Evolutionary conservation across 2,113 vertebrate species (phyloP).

Genomic region (Acrocephalus kingi): DNA sequence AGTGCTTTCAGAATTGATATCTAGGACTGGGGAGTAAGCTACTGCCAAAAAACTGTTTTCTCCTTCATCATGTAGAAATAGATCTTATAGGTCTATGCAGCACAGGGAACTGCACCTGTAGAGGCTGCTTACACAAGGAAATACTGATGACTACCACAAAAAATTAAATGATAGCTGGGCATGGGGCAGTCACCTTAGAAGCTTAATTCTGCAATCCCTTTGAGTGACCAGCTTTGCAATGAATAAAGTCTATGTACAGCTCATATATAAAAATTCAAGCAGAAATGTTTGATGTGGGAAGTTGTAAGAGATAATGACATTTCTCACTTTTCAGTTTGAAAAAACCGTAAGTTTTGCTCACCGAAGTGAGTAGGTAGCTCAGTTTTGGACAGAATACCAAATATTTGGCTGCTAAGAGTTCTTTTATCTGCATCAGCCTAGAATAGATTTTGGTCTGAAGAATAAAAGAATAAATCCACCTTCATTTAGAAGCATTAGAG

Average conservation of each 20-base stretch:
- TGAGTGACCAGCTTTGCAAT: neutral
- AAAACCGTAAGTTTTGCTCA: neutral
- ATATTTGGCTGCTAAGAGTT: neutral
- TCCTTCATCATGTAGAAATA: neutral
- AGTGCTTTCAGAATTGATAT: neutral
- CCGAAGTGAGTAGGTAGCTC: neutral
- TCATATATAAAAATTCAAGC: neutral
- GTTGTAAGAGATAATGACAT: neutral
- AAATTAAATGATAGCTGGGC: neutral
- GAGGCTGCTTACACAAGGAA: neutral
- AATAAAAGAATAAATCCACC: neutral
- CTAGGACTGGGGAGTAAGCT: neutral
- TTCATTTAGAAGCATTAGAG: neutral
- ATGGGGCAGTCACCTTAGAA: neutral
- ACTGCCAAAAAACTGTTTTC: neutral
- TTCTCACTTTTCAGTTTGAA: neutral
- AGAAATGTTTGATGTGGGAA: neutral
- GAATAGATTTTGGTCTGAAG: neutral
- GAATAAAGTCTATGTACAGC: neutral
- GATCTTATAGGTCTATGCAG: neutral
- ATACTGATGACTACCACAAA: neutral
- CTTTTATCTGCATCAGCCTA: neutral
- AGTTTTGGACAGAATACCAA: neutral
- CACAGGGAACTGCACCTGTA: neutral
- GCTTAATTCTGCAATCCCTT: neutral